phyloP scores from a whole-genome alignment of 2,888 invertebrate species.

The Ectemnius continuus region DNA sequence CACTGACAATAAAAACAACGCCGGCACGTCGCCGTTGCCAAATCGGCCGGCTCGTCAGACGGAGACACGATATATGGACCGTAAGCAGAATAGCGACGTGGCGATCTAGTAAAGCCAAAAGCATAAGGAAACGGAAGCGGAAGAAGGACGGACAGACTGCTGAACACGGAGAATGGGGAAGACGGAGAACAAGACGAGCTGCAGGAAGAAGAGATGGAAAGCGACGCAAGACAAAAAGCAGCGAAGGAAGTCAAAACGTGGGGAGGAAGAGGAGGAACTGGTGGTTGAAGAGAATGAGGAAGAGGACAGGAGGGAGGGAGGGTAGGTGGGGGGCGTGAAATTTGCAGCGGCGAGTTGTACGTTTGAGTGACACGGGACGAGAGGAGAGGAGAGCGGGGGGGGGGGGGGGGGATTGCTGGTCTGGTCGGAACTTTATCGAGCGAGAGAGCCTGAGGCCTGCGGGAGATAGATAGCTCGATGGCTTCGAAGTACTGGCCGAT shows the following conservation, averaged over 20 bases:
- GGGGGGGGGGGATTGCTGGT: constrained; percentile 49
- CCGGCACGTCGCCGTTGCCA: too few species aligned
- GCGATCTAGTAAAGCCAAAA: too few species aligned
- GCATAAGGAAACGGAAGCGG: too few species aligned
- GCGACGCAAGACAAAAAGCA: constrained; percentile 16
- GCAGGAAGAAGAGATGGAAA: constrained; percentile 4
- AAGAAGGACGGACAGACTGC: constrained; percentile 15
- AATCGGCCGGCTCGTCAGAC: neutral
- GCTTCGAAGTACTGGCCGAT: neutral
- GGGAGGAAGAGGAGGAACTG: neutral
- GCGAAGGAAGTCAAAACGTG: constrained; percentile 22
- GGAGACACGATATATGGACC: neutral
- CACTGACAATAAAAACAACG: too few species aligned
- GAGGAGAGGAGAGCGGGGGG: constrained; percentile 44
- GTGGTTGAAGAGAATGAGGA: too few species aligned
- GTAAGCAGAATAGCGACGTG: neutral
- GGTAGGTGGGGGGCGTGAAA: constrained; percentile 44
- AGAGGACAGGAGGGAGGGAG: neutral
- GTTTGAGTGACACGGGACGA: constrained; percentile 55
- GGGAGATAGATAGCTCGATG: constrained; percentile 16
- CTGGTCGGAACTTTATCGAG: constrained; percentile 57
- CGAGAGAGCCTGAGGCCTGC: constrained; percentile 24
- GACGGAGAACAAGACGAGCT: neutral
- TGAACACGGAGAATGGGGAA: constrained; percentile 2
- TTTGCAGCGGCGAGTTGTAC: constrained; percentile 56